Percentiles rank a stretch among this genome's conserved stretches.
Conservation (phyloP, 2,888 invertebrate species). For the Gymnosoma rotundatum region DNA sequence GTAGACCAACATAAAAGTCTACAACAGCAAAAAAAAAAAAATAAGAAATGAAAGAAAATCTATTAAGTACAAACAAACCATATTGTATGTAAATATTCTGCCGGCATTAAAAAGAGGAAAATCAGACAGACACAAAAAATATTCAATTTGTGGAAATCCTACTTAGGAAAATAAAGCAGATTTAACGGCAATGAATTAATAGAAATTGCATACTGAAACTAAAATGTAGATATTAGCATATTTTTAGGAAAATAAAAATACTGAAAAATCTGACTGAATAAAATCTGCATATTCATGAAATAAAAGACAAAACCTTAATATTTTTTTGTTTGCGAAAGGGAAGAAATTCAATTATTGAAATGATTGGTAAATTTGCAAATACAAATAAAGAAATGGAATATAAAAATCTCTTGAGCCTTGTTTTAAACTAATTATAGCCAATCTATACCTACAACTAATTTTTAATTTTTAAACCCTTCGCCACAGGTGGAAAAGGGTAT, state of each 20-base stretch:
- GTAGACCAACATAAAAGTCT: too few relatives aligned
- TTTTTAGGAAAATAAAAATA: constrained; percentile 34
- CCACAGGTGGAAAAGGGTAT: too few relatives aligned
- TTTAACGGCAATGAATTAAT: constrained; percentile 49
- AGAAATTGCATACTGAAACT: constrained; percentile 42
- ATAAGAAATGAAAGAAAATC: not conserved
- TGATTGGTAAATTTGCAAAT: too few relatives aligned
- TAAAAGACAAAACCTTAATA: not conserved
- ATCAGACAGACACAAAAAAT: constrained; percentile 20
- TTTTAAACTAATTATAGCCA: too few relatives aligned
- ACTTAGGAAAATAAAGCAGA: constrained; percentile 37
- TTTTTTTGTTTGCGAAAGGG: too few relatives aligned
- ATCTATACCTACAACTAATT: too few relatives aligned
- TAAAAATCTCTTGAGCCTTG: too few relatives aligned
- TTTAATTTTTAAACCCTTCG: too few relatives aligned
- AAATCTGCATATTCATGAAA: not conserved
- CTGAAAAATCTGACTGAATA: not conserved
- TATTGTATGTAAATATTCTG: not conserved
- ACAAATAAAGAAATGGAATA: too few relatives aligned
- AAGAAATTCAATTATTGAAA: not conserved
- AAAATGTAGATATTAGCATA: constrained; percentile 54
- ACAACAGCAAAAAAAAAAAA: too few relatives aligned
- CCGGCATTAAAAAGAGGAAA: not conserved
- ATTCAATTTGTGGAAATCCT: constrained; percentile 60
- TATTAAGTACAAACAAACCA: constrained; percentile 1